Base-by-base conservation (phyloP, 2,888 invertebrate species). In the Octonoba sinensis region DNA sequence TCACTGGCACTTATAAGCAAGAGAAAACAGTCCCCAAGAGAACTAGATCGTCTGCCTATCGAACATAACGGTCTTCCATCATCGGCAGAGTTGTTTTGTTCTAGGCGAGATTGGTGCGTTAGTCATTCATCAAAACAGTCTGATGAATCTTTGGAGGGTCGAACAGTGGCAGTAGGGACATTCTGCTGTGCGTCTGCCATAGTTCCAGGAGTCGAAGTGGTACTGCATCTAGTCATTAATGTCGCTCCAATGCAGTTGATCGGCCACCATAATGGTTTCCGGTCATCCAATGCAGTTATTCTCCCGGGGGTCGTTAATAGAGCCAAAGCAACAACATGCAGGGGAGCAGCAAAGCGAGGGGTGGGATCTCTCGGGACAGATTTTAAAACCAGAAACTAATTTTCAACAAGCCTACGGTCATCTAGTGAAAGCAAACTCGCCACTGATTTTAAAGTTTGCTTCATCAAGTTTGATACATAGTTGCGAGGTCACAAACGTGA, bases 101-200 rank as follows among this genome's bases (percentile, higher is more conserved):
- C 71, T 18, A 51, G 47, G 56, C 77, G 20, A 59, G 70, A 79
- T 72, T 79, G 78, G 72, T 79, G 72, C 72, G 79, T 56, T 81
- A 73, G 79, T 81, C 79, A 81, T 81, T 81, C 73, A 81, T 81
- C 73, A 81, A 72, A 73, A 77, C 69, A 81, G 67, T 51, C 62
- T 73, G 73, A 73, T 81, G 79, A 81, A 81, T 81, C 79, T 73
- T 73, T 56, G 54, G 54, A 60, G 78, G 78, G 72, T 60, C 66
- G 46, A 78, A 66, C 64, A 71, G 36, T 70, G 64, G 18, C 69
- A 22, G 22, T 46, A 70, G 70, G 56, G 47, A 47, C 57, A n/a
- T 66, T 54, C 54, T 54, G n/a, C 54, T 54, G 18, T 54, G 66
- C 59, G 54, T 51, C 51, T 36, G 36, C 36, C 36, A 36, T 36